Evolutionary conservation across 2,888 invertebrate species (phyloP).

Genomic region (Drosophila conformis): DNA sequence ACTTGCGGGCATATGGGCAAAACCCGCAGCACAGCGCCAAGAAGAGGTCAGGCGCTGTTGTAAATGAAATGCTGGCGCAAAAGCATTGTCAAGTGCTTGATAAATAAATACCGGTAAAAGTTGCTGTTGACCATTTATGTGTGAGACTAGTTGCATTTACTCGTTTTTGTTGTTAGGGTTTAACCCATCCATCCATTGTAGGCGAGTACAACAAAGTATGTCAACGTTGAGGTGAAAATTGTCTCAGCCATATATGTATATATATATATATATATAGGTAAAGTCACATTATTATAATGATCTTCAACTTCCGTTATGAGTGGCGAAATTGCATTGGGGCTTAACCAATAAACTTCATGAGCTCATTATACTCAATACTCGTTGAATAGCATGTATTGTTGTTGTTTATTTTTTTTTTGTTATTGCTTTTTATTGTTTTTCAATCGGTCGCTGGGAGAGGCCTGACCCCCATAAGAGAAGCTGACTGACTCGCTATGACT

Average conservation of each 20-base stretch:
- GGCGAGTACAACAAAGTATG: constrained; percentile 32
- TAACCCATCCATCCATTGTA: constrained; percentile 42
- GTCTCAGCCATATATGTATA: constrained; percentile 7
- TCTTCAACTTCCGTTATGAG: constrained; percentile 48
- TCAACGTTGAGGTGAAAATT: constrained; percentile 45
- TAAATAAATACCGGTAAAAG: constrained; percentile 58
- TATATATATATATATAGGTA: background rate
- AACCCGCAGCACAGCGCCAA: constrained; percentile 38
- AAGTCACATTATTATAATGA: constrained; percentile 24
- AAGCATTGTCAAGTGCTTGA: constrained; percentile 45
- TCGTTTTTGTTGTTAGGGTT: constrained; percentile 30
- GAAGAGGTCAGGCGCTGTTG: constrained; percentile 48
- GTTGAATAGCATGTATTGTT: background rate
- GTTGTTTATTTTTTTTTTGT: constrained; percentile 10
- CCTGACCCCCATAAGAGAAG: constrained; percentile 42
- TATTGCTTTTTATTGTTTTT: constrained; percentile 21
- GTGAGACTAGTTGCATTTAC: constrained; percentile 20
- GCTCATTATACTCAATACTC: constrained; percentile 30
- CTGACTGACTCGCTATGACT: constrained; percentile 41
- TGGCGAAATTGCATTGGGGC: constrained; percentile 22
- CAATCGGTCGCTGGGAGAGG: constrained; percentile 36
- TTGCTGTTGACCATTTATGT: constrained; percentile 49
- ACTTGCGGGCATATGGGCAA: constrained; percentile 36
- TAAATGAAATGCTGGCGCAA: constrained; percentile 34
- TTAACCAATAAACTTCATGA: constrained; percentile 40